Percentiles rank a stretch among this genome's conserved stretches.
Evolutionary conservation across 2,888 invertebrate genomes (phyloP).

Genomic region (Calephelis perditalis): DNA sequence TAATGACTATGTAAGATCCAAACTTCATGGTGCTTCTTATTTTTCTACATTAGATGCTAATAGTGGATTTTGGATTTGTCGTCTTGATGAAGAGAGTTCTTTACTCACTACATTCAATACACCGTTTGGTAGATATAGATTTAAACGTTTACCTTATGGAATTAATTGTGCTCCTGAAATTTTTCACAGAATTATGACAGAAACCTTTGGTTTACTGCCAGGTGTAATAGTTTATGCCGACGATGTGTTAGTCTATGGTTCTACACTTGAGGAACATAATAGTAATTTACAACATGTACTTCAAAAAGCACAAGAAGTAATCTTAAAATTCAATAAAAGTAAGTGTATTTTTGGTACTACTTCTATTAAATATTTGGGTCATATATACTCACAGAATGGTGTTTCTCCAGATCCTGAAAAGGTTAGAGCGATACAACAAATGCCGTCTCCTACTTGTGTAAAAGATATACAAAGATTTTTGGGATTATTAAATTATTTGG

Average conservation of each 20-base stretch:
- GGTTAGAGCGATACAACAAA: conserved; percentile 27
- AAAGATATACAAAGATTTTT: conserved; percentile 29
- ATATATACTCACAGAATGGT: conserved; percentile 27
- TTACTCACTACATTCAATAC: too few species aligned
- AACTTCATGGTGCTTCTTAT: too few species aligned
- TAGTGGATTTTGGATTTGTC: too few species aligned
- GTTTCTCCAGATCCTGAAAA: conserved; percentile 22
- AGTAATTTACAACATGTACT: conserved; percentile 19
- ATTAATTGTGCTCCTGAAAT: too few species aligned
- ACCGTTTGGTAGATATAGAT: too few species aligned
- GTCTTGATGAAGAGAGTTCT: too few species aligned
- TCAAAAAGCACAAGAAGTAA: conserved; percentile 23
- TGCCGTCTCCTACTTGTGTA: conserved; percentile 24
- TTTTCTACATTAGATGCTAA: too few species aligned
- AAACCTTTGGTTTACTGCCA: conserved; percentile 6
- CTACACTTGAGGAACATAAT: conserved; percentile 21
- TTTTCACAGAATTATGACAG: conserved; percentile 21
- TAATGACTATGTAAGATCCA: too few species aligned
- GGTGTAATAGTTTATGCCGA: conserved; percentile 28
- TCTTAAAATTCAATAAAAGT: conserved; percentile 27
- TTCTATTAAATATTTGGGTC: too few species aligned
- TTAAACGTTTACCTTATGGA: too few species aligned
- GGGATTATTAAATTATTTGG: conserved; percentile 28
- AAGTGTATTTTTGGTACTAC: too few species aligned
- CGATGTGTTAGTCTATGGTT: conserved; percentile 27